Evolutionary conservation across 2,113 vertebrate genomes (phyloP).

Genomic region (Hylia prasina): DNA sequence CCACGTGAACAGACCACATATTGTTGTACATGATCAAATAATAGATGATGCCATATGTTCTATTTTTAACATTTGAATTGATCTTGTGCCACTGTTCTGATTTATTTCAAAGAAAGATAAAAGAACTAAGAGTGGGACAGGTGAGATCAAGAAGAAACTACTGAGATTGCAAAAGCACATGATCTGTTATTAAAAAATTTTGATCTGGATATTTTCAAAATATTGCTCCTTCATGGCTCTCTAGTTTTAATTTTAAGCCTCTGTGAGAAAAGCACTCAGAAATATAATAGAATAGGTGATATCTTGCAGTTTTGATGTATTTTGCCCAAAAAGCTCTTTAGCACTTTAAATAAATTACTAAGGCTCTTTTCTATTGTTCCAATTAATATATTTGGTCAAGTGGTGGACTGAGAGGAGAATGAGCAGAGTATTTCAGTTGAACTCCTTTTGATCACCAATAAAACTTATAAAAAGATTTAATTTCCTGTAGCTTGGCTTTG

Average conservation of each 20-base stretch:
- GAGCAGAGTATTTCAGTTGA: neutral
- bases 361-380: neutral
- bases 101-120: neutral
- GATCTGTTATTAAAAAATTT: neutral
- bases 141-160: neutral
- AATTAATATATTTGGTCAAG: neutral
- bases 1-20: neutral
- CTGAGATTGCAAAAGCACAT: accelerated
- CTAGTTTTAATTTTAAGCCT: neutral
- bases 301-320: neutral
- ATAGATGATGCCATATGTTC: neutral
- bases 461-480: neutral
- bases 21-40: neutral
- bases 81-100: neutral
- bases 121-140: neutral
- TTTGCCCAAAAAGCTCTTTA: neutral
- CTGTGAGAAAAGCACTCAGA: neutral
- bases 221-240: neutral
- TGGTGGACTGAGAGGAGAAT: neutral
- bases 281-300: too few relatives aligned
- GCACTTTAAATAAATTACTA: neutral
- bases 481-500: accelerated
- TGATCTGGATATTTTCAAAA: neutral
- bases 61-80: neutral
- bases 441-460: neutral